A percentile compares a stretch with the other conserved stretches of the same genome.
Evolutionary conservation across 2,888 invertebrate species (phyloP).

Genomic region (Stenolophus ochropezus): DNA sequence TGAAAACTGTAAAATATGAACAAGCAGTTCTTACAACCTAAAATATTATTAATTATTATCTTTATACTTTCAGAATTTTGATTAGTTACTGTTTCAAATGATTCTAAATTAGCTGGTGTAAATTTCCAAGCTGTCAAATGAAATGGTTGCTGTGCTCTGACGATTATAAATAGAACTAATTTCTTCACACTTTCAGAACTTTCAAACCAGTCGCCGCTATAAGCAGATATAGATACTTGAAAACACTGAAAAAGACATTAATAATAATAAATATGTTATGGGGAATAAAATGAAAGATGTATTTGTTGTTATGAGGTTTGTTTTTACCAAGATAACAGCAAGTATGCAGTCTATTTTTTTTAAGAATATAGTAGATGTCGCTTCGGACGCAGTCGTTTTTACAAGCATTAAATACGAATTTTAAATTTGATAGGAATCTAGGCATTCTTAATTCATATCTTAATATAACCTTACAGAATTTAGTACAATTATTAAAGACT

Average conservation of each 20-base stretch:
- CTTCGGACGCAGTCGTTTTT: too few relatives aligned
- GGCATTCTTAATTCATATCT: too few relatives aligned
- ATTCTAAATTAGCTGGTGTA: neutral
- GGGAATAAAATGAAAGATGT: too few relatives aligned
- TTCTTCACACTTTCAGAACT: neutral
- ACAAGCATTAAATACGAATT: too few relatives aligned
- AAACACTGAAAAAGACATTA: conserved; percentile 7
- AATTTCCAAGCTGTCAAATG: conserved; percentile 11
- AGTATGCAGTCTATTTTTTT: too few relatives aligned
- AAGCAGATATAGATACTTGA: neutral
- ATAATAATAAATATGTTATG: neutral
- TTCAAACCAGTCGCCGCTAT: conserved; percentile 7
- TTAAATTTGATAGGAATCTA: too few relatives aligned
- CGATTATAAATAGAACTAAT: neutral
- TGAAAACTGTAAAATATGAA: conserved; percentile 26
- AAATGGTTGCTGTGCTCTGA: neutral
- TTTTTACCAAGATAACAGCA: too few relatives aligned
- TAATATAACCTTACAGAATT: too few relatives aligned
- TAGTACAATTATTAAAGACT: too few relatives aligned
- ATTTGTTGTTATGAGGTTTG: too few relatives aligned
- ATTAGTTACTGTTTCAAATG: conserved; percentile 1
- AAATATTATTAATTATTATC: neutral
- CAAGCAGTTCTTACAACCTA: neutral
- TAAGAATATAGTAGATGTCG: too few relatives aligned
- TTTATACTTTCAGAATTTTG: neutral